Evolutionary conservation across 2,113 vertebrate genomes (phyloP).

Genomic region (Cochlearius cochlearius): DNA sequence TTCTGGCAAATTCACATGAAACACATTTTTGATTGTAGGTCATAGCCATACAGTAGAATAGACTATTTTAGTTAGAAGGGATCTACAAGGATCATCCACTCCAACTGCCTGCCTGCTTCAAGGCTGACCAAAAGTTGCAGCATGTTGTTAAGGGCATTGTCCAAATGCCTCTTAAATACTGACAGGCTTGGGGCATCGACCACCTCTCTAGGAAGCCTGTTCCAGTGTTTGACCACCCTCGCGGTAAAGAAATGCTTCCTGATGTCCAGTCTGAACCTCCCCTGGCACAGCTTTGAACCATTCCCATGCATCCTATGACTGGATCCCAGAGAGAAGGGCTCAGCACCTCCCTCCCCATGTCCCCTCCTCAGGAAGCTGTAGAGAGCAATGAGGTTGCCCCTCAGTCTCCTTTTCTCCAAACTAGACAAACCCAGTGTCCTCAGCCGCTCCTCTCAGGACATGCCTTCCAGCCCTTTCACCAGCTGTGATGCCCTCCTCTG

Average conservation of each 20-base stretch:
- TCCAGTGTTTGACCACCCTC: neutral
- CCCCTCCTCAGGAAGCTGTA: neutral
- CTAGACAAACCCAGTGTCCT: neutral
- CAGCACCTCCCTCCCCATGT: neutral
- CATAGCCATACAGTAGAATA: neutral
- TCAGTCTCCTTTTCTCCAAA: neutral
- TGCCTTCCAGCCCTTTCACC: neutral
- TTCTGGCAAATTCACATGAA: neutral
- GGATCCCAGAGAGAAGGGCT: neutral
- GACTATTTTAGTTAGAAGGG: neutral
- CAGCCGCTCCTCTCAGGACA: neutral
- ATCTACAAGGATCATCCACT: neutral
- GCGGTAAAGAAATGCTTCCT: neutral
- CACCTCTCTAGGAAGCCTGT: neutral
- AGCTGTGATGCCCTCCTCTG: neutral
- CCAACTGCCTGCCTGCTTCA: neutral
- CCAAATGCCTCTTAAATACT: neutral
- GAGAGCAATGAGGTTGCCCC: neutral
- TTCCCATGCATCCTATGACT: neutral
- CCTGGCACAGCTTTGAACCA: neutral
- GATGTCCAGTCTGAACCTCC: neutral
- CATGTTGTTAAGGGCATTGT: neutral
- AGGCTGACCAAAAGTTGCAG: neutral
- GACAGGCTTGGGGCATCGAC: fast-evolving
- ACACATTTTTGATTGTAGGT: neutral